Evolutionary conservation across 2,797 vertebrate species (phyloP), one percentile per base, ranked within the genome.

Genomic region (Poecilia gillii): DNA sequence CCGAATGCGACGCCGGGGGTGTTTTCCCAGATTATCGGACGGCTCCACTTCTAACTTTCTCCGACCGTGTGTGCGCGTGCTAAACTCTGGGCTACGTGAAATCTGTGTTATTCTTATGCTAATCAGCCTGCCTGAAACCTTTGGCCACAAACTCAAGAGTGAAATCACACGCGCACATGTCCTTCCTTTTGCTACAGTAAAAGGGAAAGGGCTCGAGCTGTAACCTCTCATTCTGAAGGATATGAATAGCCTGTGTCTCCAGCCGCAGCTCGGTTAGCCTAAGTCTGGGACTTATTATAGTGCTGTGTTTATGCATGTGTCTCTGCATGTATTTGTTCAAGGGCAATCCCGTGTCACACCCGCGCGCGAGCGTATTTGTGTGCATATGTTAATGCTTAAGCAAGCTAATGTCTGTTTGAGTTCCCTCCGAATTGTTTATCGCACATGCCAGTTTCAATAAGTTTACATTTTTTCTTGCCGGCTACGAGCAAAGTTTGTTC

Each of bases 211-310:
- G 85, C 91, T 87, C 36, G 70, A 87, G 90, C 88, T 88, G 85
- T 86, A 95, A 94, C 93, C 94, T 93, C 94, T 96, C 95, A 96
- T 95, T 96, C 94, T 92, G 89, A 74, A 81, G 94, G 95, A 95
- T 96, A 96, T 95, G 95, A 96, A 96, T 96, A 96, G 95, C 94
- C 93, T 89, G 92, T 85, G 93, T 93, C 94, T 93, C 71, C 88
- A 94, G 94, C 95, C 95, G 81, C 96, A 94, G 91, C 90, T 93
- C 36, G 92, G 94, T 95, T 94, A 90, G 95, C 85, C 93, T 90
- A 72, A 89, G 95, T 95, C 95, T 96, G 96, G 93, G 93, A 95
- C 94, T 95, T 96, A 96, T 96, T 96, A 96, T 95, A 94, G 95
- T 83, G 89, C 89, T 80, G 89, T 93, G 92, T 94, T 94, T 93